Evolutionary conservation across 2,888 invertebrate genomes (phyloP), one percentile per base, ranked within the genome.

Genomic region (Trichogramma dendrolimi): DNA sequence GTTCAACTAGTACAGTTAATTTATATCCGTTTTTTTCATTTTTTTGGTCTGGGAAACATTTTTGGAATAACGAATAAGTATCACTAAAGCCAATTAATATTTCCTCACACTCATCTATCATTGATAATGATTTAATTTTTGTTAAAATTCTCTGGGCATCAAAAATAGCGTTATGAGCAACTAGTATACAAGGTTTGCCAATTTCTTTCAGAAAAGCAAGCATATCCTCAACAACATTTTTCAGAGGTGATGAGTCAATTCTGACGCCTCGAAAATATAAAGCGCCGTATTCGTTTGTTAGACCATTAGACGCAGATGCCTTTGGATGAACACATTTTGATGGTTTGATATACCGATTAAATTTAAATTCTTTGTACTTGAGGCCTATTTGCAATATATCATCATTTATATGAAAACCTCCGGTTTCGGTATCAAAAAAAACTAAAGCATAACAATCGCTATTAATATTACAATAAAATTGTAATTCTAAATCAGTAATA

Each of bases 381-480:
- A 57, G 53, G 42, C 61, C 62, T 52, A 67, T 57, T 58, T 67
- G 65, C 2, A 65, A 40, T 43, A 67, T 63, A 42, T 68, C 64
- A 27, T 61, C 51, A 11, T 44, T 58, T 56, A 65, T 67, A 14
- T 54, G 53, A 54, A 67, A 66, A 49, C 64, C 54, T 14, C 60
- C 58, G 6, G 67, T 67, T 55, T 67, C 65, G 7, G 62, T 10
- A 64, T 67, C 63, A 48, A 67, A 67, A 27, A 52, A 63, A 51
- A 61, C 55, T 53, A 56, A 40, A 11, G 54, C 49, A 7, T 47
- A 48, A 38, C 58, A 40, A 51, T 54, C 44, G 14, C 5, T 2
- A 48, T 59, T 27, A 27, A 27, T 59, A 44, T 71, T 41, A 40
- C 2, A 1, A 39, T 27, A 11, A 4, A 39, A 2, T 5, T 6